Conservation (phyloP, 2,888 invertebrate species). For the Pristionchus exspectatus region DNA sequence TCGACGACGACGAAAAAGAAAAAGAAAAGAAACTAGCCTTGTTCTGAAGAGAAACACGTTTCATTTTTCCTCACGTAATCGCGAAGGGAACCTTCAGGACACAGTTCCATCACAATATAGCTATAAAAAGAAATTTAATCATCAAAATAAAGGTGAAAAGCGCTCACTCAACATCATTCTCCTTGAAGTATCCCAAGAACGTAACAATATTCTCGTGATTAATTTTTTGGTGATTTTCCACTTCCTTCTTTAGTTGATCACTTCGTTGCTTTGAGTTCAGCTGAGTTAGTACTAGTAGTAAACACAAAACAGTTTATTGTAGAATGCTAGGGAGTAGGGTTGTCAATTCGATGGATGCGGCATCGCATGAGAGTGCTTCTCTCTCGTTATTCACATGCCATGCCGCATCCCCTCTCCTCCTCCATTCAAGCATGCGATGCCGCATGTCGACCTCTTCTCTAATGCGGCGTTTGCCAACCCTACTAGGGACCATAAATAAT, state of each 20-base stretch:
- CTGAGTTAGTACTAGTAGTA: no score
- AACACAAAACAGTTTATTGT: no score
- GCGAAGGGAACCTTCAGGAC: slow-evolving; percentile 49
- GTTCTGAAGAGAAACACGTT: neutral
- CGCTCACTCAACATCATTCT: neutral
- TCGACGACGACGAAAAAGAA: neutral
- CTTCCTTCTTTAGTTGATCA: neutral
- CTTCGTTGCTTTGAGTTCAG: neutral
- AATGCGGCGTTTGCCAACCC: no score
- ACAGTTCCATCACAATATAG: slow-evolving; percentile 52
- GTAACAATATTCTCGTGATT: slow-evolving; percentile 50
- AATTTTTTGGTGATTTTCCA: slow-evolving; percentile 35
- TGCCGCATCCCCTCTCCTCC: no score
- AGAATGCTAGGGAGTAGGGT: no score
- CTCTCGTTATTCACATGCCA: no score
- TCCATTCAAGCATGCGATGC: no score
- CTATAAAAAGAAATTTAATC: neutral
- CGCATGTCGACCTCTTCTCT: no score
- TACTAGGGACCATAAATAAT: no score
- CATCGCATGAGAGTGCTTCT: no score
- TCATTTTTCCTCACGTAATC: slow-evolving; percentile 14
- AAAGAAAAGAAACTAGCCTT: neutral
- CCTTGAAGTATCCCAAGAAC: slow-evolving; percentile 43
- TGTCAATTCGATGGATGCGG: no score
- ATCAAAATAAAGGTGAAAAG: neutral